Evolutionary conservation across 2,797 vertebrate genomes (phyloP), one percentile per base, ranked within the genome.

Genomic region (Champsocephalus esox): DNA sequence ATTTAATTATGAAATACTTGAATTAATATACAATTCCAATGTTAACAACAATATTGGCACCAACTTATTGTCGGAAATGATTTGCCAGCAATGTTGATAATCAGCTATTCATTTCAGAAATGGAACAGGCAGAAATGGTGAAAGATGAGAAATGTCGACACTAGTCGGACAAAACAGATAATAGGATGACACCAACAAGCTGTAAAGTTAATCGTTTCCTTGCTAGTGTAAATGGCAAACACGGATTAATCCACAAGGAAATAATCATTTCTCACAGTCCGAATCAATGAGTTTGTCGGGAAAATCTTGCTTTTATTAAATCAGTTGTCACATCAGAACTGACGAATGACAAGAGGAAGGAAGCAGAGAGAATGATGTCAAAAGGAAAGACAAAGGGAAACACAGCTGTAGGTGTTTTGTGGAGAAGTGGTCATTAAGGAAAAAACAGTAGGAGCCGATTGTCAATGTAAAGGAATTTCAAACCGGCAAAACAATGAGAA

Each of bases 381-480:
- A 80, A 45, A 16, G 12, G 45, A 64, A 38, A 38, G 34, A 63
- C 6, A 73, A 75, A 78, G 6, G 65, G 55, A 50, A 13, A 70
- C 65, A 46, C 21, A 62, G 66, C 72, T 59, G 65, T 74, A 57
- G 71, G 66, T 61, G 51, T 82, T 78, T 45, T 67, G 73, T 80
- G 41, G 16, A 19, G 64, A 75, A 28, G 66, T 49, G 21, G 61
- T 64, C 48, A 66, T 78, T 44, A 55, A 49, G 61, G 70, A 48
- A 50, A 65, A 34, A 70, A 72, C 70, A 79, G 75, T 59, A 12
- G 72, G 75, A 75, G 82, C 68, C 61, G 59, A 81, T 72, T 80
- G 80, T 77, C 79, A 65, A 38, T 65, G 77, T 80, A 55, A 77
- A 77, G 67, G 77, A 82, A 75, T 85, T 82, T 87, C n/a, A 54